A percentile compares a stretch with the other conserved stretches of the same genome.
These are phyloP conservation scores for Xenops minutus DNA, from an alignment of 2,797 vertebrate species.

Conservation along the genomic window DNA sequence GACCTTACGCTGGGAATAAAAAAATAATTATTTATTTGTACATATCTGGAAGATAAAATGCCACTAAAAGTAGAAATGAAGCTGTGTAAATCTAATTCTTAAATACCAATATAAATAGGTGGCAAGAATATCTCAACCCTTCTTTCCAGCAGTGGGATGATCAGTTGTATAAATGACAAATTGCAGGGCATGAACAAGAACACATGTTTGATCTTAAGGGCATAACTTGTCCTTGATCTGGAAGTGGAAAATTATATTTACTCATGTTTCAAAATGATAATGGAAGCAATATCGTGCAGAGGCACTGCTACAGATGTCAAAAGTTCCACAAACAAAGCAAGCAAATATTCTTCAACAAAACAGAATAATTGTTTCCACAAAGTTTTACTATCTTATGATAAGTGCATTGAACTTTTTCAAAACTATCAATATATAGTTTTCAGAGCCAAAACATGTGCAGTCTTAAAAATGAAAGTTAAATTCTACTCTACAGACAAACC, in stretches of 20 bases:
- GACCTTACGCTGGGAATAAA: neutral
- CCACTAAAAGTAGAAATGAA: neutral
- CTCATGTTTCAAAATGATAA: neutral
- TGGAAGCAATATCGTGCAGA: neutral
- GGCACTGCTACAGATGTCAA: neutral
- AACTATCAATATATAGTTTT: neutral
- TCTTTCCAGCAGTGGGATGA: neutral
- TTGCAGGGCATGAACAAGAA: conserved; percentile 5
- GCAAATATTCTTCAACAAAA: neutral
- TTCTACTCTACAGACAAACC: neutral
- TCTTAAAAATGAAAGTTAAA: neutral
- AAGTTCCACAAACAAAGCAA: neutral
- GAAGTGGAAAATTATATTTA: neutral
- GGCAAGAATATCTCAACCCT: neutral
- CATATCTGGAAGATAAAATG: neutral
- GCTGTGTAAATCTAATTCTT: neutral
- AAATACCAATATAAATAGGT: neutral
- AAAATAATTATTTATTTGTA: neutral
- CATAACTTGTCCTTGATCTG: neutral
- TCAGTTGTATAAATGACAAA: conserved; percentile 23
- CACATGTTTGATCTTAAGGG: neutral
- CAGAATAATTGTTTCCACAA: neutral
- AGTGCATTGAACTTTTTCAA: neutral
- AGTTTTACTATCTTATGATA: neutral
- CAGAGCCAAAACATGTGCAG: neutral